Conservation (phyloP, 2,888 invertebrate genomes). For the Cosmopolites sordidus region DNA sequence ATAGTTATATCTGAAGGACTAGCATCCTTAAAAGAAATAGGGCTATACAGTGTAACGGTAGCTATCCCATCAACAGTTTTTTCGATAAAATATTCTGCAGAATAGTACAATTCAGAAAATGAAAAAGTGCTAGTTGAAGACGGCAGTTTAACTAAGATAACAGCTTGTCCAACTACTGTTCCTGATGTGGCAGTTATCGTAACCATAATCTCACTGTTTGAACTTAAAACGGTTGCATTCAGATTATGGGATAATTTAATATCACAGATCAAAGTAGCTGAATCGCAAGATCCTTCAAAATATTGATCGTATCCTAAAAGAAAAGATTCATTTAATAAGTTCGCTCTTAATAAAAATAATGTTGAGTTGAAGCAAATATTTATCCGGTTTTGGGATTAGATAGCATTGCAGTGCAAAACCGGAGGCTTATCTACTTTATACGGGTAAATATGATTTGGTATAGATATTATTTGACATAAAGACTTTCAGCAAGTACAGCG, state of each 20-base stretch:
- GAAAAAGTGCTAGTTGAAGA: constrained; percentile 4
- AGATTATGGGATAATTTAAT: constrained; percentile 15
- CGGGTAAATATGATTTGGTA: too few relatives aligned
- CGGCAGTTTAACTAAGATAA: constrained; percentile 18
- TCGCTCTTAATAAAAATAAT: too few relatives aligned
- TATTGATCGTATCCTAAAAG: constrained; percentile 20
- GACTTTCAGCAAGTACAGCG: too few relatives aligned
- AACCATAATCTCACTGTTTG: constrained; percentile 15
- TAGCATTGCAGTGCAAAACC: too few relatives aligned
- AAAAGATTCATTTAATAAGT: too few relatives aligned
- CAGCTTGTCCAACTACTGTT: constrained; percentile 9
- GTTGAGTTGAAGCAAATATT: not conserved
- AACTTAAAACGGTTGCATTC: constrained; percentile 18
- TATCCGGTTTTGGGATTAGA: not conserved
- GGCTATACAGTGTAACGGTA: constrained; percentile 6
- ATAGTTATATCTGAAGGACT: constrained; percentile 6
- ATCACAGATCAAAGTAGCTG: constrained; percentile 12
- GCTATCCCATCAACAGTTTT: constrained; percentile 8
- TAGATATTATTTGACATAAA: too few relatives aligned
- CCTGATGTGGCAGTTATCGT: constrained; percentile 16
- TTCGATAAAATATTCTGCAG: constrained; percentile 17
- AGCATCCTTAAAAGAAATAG: constrained; percentile 13
- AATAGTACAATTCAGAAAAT: constrained; percentile 16
- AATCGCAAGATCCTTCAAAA: constrained; percentile 15
- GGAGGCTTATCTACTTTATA: too few relatives aligned